Conservation (phyloP, 1,140 invertebrate genomes). For the Tetramorium alpestre region DNA sequence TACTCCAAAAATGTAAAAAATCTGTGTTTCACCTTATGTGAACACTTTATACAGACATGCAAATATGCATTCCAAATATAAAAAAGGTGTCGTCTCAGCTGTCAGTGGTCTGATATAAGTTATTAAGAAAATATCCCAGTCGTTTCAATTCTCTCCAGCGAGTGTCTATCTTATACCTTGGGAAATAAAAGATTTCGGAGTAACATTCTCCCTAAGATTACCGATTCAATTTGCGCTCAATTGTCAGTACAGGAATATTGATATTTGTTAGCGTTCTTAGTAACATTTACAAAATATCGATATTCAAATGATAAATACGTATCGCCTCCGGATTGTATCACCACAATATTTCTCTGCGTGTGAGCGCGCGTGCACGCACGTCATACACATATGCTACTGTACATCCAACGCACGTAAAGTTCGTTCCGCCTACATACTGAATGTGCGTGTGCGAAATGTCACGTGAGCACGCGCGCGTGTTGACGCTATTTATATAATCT, state of each 20-base stretch:
- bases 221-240: slow-evolving; percentile 15
- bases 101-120: neutral
- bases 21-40: neutral
- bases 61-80: slow-evolving; percentile 15
- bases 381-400: slow-evolving; percentile 26
- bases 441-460: slow-evolving; percentile 63
- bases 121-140: neutral
- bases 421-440: slow-evolving; percentile 51
- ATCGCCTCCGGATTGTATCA: neutral
- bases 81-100: neutral
- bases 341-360: slow-evolving; percentile 44
- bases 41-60: neutral
- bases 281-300: slow-evolving; percentile 22
- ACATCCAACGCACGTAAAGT: slow-evolving; percentile 12
- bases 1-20: slow-evolving; percentile 29
- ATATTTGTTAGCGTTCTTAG: neutral
- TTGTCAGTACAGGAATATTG: neutral
- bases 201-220: slow-evolving; percentile 20
- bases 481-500: slow-evolving; percentile 64
- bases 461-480: slow-evolving; percentile 64
- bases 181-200: slow-evolving; percentile 21
- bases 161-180: neutral
- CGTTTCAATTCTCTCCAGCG: neutral
- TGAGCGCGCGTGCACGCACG: neutral
- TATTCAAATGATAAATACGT: neutral